A percentile compares a stretch with the other conserved stretches of the same genome.
These are phyloP conservation scores for Platygyra sinensis DNA, from an alignment of 64 coral and sea anemone species.

Conservation along the genomic window DNA sequence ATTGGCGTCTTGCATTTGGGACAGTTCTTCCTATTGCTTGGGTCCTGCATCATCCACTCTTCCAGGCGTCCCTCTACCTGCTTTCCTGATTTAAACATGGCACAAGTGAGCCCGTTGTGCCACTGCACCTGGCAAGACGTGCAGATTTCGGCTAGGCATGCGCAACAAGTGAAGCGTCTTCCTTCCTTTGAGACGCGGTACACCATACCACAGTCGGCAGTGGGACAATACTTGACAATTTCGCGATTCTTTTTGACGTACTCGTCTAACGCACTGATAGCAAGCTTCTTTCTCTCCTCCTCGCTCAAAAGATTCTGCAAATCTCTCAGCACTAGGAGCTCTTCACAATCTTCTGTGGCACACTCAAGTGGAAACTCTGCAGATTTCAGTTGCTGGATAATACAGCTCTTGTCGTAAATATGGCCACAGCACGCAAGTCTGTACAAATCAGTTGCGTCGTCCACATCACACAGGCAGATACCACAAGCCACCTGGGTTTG, in stretches of 20 bases:
- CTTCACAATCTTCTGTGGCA: slow-evolving; percentile 54
- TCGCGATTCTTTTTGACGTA: slow-evolving; percentile 29
- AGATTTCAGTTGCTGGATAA: slow-evolving; percentile 60
- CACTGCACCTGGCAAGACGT: slow-evolving; percentile 74
- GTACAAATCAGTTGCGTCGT: slow-evolving; percentile 16
- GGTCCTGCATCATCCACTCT: slow-evolving; percentile 72
- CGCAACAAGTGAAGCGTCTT: slow-evolving; percentile 57
- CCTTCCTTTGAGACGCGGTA: slow-evolving; percentile 68
- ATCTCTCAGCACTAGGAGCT: slow-evolving; percentile 54
- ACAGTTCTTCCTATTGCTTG: slow-evolving; percentile 63
- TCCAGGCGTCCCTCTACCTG: slow-evolving; percentile 50
- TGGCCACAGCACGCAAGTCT: slow-evolving; percentile 78
- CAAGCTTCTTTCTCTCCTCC: neutral
- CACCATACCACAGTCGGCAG: slow-evolving; percentile 79
- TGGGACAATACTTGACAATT: slow-evolving; percentile 70
- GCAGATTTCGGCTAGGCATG: slow-evolving; percentile 58
- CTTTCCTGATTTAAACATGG: slow-evolving; percentile 65
- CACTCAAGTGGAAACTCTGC: slow-evolving; percentile 67
- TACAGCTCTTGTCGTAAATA: slow-evolving; percentile 62
- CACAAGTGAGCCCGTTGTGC: slow-evolving; percentile 68
- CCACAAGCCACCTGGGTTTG: slow-evolving; percentile 10
- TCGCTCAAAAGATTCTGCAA: slow-evolving; percentile 53
- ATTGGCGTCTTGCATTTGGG: slow-evolving; percentile 58
- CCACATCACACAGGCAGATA: slow-evolving; percentile 70
- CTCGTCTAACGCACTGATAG: slow-evolving; percentile 4